These are phyloP conservation scores for Origma solitaria DNA, from an alignment of 2,113 vertebrate genomes.

Conservation along the genomic window DNA sequence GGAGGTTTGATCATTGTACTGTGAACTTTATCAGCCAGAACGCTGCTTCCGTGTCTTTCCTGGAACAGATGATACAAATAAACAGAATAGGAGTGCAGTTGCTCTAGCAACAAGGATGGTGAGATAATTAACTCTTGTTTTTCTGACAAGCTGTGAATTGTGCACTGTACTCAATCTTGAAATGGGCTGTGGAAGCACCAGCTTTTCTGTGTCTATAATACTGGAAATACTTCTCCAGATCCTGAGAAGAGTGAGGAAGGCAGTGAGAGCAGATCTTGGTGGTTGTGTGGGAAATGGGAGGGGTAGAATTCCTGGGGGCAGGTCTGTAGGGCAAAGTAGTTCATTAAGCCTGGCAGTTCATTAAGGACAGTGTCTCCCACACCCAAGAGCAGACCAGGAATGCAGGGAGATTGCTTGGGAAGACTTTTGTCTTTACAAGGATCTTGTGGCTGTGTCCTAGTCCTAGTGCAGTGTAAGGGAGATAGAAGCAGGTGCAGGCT, in stretches of 20 bases:
- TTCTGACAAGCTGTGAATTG: not conserved
- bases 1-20: not conserved
- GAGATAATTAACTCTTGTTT: conserved; percentile 7
- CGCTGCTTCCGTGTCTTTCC: not conserved
- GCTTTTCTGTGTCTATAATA: not conserved
- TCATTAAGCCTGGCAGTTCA: not conserved
- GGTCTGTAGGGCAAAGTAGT: not conserved
- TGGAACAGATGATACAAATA: conserved; percentile 31
- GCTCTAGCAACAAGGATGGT: conserved; percentile 29
- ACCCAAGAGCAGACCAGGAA: not conserved
- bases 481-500: not conserved
- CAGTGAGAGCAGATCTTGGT: not conserved
- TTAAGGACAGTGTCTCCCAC: not conserved
- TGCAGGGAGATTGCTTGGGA: not conserved
- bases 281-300: not conserved
- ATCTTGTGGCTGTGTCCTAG: not conserved
- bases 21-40: conserved; percentile 10
- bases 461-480: not conserved
- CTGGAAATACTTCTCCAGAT: not conserved
- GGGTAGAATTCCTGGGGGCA: not conserved
- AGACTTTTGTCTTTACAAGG: not conserved
- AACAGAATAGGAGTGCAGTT: conserved; percentile 28
- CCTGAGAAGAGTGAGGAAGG: not conserved
- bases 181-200: not conserved
- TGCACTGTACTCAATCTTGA: not conserved